These are phyloP conservation scores for Timema podura DNA, from an alignment of 2,888 invertebrate genomes.

Conservation along the genomic window DNA sequence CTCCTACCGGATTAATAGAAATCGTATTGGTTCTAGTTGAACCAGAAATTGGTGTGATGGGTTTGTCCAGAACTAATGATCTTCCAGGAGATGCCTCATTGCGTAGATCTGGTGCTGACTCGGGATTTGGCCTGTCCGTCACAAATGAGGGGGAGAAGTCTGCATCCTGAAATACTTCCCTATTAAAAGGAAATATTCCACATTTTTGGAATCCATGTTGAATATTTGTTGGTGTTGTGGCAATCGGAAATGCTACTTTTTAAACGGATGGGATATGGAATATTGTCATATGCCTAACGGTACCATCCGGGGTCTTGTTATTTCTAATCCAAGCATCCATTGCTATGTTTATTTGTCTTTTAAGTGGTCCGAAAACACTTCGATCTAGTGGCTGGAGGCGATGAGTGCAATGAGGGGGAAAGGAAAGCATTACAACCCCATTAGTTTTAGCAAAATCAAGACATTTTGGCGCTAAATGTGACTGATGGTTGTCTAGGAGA, in stretches of 20 bases:
- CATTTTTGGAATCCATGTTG: constrained; percentile 11
- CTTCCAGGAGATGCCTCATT: not conserved
- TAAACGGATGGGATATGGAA: not conserved
- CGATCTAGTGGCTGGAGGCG: constrained; percentile 1
- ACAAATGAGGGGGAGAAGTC: not conserved
- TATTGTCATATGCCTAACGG: not conserved
- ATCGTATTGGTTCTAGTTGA: too few relatives aligned
- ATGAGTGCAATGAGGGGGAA: not conserved
- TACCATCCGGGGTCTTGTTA: not conserved
- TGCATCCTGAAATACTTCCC: not conserved
- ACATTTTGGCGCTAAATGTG: not conserved
- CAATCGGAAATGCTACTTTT: constrained; percentile 12
- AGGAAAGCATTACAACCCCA: constrained; percentile 4
- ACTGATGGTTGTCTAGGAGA: constrained; percentile 3
- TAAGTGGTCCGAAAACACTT: not conserved
- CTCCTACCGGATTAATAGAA: too few relatives aligned
- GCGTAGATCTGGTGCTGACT: not conserved
- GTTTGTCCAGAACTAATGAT: too few relatives aligned
- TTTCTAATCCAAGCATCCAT: constrained; percentile 10
- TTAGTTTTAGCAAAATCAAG: not conserved
- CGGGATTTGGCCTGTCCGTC: constrained; percentile 1
- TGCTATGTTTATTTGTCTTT: constrained; percentile 6
- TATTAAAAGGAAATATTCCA: not conserved
- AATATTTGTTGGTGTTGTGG: constrained; percentile 7
- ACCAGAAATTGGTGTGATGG: too few relatives aligned